Percentiles rank a stretch among this genome's conserved stretches.
phyloP scores from a whole-genome alignment of 2,113 vertebrate species.

The Fregetta grallaria region DNA sequence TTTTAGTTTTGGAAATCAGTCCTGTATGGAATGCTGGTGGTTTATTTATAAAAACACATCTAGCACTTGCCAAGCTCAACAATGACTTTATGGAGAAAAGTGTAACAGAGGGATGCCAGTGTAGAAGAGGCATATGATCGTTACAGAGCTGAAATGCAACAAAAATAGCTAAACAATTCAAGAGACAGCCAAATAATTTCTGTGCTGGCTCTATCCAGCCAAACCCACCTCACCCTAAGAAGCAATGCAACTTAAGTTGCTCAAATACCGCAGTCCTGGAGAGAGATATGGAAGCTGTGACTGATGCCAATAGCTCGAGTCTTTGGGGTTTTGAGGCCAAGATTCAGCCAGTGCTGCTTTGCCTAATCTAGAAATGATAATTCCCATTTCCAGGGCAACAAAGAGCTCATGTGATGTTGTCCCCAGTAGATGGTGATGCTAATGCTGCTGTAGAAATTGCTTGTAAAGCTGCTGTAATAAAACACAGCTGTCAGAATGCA shows the following conservation, averaged over 20 bases:
- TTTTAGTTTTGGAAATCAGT: background rate
- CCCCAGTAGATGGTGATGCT: background rate
- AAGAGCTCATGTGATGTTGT: fast-evolving
- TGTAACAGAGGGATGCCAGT: background rate
- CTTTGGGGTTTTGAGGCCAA: background rate
- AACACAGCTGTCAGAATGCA: background rate
- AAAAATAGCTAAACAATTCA: background rate
- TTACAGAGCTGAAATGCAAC: background rate
- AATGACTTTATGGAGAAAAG: background rate
- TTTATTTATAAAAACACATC: conserved; percentile 43
- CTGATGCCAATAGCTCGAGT: background rate
- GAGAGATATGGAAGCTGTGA: background rate
- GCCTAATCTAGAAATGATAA: background rate
- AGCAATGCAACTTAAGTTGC: background rate
- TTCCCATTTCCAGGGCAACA: background rate
- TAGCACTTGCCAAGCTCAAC: conserved; percentile 10
- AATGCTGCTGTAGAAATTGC: background rate
- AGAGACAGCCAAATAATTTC: background rate
- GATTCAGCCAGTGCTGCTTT: background rate
- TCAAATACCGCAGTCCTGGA: background rate
- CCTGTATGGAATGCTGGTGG: conserved; percentile 5
- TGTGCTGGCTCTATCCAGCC: background rate
- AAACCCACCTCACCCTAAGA: conserved; percentile 12
- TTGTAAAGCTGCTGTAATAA: background rate
- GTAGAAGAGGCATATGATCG: background rate